phyloP scores from a whole-genome alignment of 2,888 invertebrate species.

The Sphaerophoria rueppellii region DNA sequence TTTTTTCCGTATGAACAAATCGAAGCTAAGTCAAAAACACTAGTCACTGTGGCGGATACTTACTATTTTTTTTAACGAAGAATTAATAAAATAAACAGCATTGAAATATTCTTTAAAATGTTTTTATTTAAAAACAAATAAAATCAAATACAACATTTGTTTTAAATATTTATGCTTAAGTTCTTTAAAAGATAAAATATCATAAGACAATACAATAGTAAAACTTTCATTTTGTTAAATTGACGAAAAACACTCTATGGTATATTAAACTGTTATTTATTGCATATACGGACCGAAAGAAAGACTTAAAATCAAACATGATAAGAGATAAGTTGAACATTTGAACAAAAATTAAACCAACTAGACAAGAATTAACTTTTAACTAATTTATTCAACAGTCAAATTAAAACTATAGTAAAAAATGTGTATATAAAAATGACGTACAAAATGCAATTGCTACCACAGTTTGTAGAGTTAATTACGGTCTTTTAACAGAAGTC shows the following conservation, averaged over 20 bases:
- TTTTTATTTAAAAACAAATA: conserved; percentile 57
- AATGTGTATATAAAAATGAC: too few species aligned
- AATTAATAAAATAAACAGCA: too few species aligned
- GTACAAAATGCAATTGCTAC: too few species aligned
- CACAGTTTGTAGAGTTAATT: too few species aligned
- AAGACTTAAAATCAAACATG: conserved; percentile 30
- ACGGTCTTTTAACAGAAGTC: too few species aligned
- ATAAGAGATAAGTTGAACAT: background rate
- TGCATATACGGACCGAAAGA: conserved; percentile 25
- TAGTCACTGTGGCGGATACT: background rate
- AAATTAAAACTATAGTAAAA: too few species aligned
- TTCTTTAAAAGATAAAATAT: conserved; percentile 57
- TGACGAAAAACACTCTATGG: conserved; percentile 38
- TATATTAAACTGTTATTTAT: background rate
- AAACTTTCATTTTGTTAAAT: conserved; percentile 32
- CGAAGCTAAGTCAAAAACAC: background rate
- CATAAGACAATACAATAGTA: conserved; percentile 60
- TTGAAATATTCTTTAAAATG: background rate
- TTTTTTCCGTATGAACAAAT: too few species aligned
- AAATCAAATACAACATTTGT: conserved; percentile 57
- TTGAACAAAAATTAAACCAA: background rate
- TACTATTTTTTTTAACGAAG: background rate
- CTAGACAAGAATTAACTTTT: too few species aligned
- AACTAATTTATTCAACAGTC: too few species aligned
- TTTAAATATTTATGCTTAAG: conserved; percentile 48